Percentiles rank a stretch among this genome's conserved stretches.
Conservation (phyloP, 2,113 vertebrate genomes). For the Gambusia affinis region DNA sequence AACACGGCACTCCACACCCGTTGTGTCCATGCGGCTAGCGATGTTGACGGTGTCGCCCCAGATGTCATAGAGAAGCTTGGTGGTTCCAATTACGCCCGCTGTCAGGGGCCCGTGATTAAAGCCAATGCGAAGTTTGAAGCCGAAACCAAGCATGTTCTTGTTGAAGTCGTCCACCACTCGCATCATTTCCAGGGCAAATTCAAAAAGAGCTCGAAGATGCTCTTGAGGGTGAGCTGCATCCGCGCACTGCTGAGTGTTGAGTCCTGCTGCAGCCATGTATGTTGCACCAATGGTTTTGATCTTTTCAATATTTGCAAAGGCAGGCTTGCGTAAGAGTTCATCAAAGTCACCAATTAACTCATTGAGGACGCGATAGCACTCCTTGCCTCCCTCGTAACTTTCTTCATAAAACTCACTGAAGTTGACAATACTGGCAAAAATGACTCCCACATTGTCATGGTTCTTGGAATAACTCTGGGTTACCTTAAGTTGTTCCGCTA, state of each 20-base stretch:
- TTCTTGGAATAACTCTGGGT: constrained; percentile 99
- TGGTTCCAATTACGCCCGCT: constrained; percentile 96
- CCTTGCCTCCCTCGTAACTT: constrained; percentile 96
- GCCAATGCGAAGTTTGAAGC: constrained; percentile 95
- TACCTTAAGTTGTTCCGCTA: constrained; percentile 96
- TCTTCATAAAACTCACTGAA: constrained; percentile 99
- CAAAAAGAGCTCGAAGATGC: constrained; percentile 93
- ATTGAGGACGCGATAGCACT: constrained; percentile 96
- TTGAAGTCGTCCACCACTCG: constrained; percentile 97
- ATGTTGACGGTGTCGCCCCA: constrained; percentile 99
- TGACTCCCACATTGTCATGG: constrained; percentile 93
- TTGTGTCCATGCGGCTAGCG: constrained; percentile 98
- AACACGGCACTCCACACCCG: constrained; percentile 94
- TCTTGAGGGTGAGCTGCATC: constrained; percentile 87
- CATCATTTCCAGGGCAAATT: constrained; percentile 99
- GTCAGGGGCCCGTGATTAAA: constrained; percentile 98
- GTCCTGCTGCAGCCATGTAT: constrained; percentile 95
- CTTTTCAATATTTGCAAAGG: constrained; percentile 92
- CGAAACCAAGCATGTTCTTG: constrained; percentile 99
- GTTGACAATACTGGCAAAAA: constrained; percentile 98
- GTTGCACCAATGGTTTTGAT: constrained; percentile 99
- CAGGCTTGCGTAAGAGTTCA: constrained; percentile 87
- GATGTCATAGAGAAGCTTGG: constrained; percentile 96
- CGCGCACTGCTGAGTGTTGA: constrained; percentile 89
- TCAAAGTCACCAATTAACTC: constrained; percentile 98